Base-by-base conservation (phyloP, 2,797 vertebrate species). In the Typhlichthys eigenmanni region DNA sequence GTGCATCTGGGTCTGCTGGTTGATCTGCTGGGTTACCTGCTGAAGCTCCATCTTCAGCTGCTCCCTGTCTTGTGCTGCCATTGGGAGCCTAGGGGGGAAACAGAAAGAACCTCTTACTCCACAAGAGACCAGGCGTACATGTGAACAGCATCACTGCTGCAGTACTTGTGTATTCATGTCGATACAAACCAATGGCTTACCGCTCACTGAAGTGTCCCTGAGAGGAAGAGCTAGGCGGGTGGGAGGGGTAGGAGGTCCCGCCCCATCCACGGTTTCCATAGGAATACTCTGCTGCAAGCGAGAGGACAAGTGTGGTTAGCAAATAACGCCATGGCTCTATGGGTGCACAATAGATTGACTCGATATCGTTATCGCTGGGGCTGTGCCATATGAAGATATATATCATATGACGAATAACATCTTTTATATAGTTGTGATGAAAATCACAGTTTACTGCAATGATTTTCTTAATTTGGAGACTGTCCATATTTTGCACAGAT, bases 1-100 rank as follows among this genome's bases (percentile, higher is more conserved):
- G 63, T 95, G 87, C 69, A 98, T 91, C 83, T 98, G 96, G 48
- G 95, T 96, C 86, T 99, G 97, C 79, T 99, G 97, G 85, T 86
- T 98, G 79, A 99, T 99, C 88, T 99, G 90, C 73, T 91, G 88
- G 89, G 96, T 98, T 75, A 99, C 92, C 54, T 99, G 96, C 85
- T 98, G 98, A 60, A 99, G 89, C 79, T 99, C 98, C 83, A 98
- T 93, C 83, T 97, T 95, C 57, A 99, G 91, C 87, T 97, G 97
- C 77, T 99, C 96, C 76, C 97, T 90, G 64, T 99, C 95, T 14
- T 92, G 85, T 43, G 78, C 58, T 65, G 93, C 90, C 73, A 95
- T 94, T 0, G 87, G 74, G 56, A 89, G 82, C 66, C 93, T 92
- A 76, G 11, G 17, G 29, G 34, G 8, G 8, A 7, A 1, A 38